Evolutionary conservation across 1,140 invertebrate genomes (phyloP), one percentile per base, ranked within the genome.

Genomic region (Megalonaias nervosa): DNA sequence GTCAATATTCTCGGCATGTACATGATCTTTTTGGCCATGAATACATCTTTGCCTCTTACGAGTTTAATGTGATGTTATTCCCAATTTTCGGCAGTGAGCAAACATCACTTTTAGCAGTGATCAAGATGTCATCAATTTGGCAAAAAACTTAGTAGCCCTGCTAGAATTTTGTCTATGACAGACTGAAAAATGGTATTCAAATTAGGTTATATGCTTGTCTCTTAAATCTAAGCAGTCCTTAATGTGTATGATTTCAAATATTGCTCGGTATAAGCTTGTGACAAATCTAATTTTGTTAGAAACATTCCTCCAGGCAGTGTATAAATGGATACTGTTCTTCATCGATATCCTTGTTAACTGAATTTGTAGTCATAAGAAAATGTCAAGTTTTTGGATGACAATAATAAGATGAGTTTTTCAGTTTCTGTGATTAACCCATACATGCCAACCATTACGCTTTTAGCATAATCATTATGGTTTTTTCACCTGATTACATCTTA

Each of bases 151-250:
- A 67, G 31, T 23, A 77, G 17, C 55, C 72, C 70, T 12, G 31
- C 74, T 21, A 71, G 59, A 15, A 78, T 57, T 60, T 77, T 56
- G 57, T 81, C 76, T 59, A 93, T 91, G 21, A 90, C 84, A 74
- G 88, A 60, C 81, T 93, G 91, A 78, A 93, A 93, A 74, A 92
- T 23, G 92, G 91, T 0, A 92, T 91, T 19, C 87, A 88, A 74
- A 89, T 88, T 12, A 93, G 87, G 15, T 91, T 92, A 87, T 92
- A 93, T 11, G 70, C n/a, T 26, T 93, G 76, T 6, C 91, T 71
- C 55, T 90, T 91, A 21, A 92, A 90, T 13, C 83, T 77, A 81
- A 89, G 93, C n/a, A 92, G 71, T 12, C 92, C 92, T 67, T 86
- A 87, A 26, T 89, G 90, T 48, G 90, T 92, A 66, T 88, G 26